A percentile compares a stretch with the other conserved stretches of the same genome.
phyloP scores from a whole-genome alignment of 1,140 invertebrate species.

The Penaeus japonicus region DNA sequence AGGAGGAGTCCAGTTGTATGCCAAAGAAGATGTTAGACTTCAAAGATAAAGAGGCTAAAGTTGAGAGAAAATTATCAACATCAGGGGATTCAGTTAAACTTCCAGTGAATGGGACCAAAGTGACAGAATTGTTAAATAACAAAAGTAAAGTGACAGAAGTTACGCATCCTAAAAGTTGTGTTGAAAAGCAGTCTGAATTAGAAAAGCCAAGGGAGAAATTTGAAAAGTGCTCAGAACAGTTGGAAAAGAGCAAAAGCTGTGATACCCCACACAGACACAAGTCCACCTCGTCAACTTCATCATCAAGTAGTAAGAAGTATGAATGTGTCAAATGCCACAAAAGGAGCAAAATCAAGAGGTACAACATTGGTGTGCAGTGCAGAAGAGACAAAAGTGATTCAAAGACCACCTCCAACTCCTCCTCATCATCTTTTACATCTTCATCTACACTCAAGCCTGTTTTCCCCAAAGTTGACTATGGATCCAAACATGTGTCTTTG shows the following conservation, averaged over 20 bases:
- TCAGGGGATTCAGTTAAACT: neutral
- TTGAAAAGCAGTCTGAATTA: neutral
- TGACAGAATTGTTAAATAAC: slow-evolving; percentile 11
- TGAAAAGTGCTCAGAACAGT: neutral
- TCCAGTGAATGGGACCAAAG: slow-evolving; percentile 44
- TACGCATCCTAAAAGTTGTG: neutral
- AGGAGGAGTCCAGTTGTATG: neutral
- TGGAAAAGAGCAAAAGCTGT: neutral
- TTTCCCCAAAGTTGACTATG: slow-evolving; percentile 63
- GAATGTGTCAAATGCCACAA: slow-evolving; percentile 61
- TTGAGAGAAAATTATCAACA: slow-evolving; percentile 13
- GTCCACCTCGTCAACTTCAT: neutral
- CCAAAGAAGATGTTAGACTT: slow-evolving; percentile 18
- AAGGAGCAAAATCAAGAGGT: slow-evolving; percentile 66
- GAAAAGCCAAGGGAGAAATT: slow-evolving; percentile 1
- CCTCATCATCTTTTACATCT: slow-evolving; percentile 62
- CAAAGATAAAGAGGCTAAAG: slow-evolving; percentile 21
- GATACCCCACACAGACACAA: slow-evolving; percentile 28
- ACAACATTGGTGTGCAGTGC: slow-evolving; percentile 73
- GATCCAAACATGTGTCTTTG: slow-evolving; percentile 65
- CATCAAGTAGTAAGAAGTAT: slow-evolving; percentile 35
- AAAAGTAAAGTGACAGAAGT: slow-evolving; percentile 10
- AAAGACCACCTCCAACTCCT: slow-evolving; percentile 47
- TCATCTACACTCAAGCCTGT: neutral
- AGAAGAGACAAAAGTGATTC: slow-evolving; percentile 65